These are phyloP conservation scores for Monomorium pharaonis DNA, from an alignment of 1,140 invertebrate genomes.

Conservation along the genomic window DNA sequence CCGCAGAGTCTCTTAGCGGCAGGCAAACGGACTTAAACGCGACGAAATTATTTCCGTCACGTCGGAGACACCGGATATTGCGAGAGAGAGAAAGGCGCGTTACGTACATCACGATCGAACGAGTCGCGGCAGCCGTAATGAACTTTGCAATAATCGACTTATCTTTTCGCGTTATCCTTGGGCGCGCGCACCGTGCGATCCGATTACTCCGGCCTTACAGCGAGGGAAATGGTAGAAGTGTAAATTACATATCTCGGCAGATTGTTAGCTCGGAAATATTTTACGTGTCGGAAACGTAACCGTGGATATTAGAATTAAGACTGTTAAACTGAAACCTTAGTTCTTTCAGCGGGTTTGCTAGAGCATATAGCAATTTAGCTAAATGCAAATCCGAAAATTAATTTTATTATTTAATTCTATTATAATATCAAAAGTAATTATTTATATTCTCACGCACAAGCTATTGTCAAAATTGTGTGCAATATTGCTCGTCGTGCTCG, in stretches of 20 bases:
- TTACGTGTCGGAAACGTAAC: background rate
- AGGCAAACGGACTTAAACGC: constrained; percentile 47
- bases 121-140: background rate
- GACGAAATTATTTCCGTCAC: constrained; percentile 50
- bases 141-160: constrained; percentile 14
- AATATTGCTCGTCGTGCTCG: no score
- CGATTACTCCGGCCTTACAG: background rate
- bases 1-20: constrained; percentile 15
- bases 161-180: background rate
- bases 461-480: no score
- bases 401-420: no score
- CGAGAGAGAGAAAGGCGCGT: constrained; percentile 9
- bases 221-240: background rate
- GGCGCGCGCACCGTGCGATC: background rate
- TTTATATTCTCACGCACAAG: no score
- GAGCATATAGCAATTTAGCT: no score
- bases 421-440: no score
- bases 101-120: background rate
- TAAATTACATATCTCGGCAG: background rate
- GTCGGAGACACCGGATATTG: constrained; percentile 40
- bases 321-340: no score
- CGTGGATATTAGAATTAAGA: background rate
- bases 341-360: no score
- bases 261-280: background rate
- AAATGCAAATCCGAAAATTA: no score